phyloP scores from a whole-genome alignment of 1,140 invertebrate species.

The Bombus pyrosoma region DNA sequence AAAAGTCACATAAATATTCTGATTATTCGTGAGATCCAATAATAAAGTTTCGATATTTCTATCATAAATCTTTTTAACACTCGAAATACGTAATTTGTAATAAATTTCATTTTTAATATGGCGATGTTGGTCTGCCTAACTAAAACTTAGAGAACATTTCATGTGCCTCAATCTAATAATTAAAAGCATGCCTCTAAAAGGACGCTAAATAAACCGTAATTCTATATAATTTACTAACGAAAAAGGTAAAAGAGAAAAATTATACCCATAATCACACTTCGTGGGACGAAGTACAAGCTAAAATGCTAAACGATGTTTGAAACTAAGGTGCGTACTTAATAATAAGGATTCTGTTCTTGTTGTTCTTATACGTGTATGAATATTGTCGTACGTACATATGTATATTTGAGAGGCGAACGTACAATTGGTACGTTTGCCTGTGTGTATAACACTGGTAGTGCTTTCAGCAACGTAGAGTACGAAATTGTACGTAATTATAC shows the following conservation, averaged over 20 bases:
- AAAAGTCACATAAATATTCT: too few species aligned
- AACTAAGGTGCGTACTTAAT: neutral
- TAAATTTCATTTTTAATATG: neutral
- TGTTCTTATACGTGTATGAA: neutral
- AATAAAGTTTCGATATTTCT: too few species aligned
- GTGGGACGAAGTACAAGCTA: neutral
- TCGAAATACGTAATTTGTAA: too few species aligned
- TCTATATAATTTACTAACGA: neutral
- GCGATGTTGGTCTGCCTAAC: neutral
- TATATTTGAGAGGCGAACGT: constrained; percentile 24
- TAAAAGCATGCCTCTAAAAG: neutral
- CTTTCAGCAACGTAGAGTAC: constrained; percentile 19
- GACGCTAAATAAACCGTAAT: neutral
- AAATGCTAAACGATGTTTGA: constrained; percentile 4
- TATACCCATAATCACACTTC: neutral
- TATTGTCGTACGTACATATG: neutral
- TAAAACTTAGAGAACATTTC: neutral
- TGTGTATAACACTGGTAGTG: constrained; percentile 7
- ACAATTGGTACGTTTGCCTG: neutral
- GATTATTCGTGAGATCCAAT: too few species aligned
- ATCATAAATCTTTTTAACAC: too few species aligned
- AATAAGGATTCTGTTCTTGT: constrained; percentile 24
- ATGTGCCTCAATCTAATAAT: neutral
- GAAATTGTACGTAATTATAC: constrained; percentile 56
- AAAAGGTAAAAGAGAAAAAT: neutral